These are phyloP conservation scores for Aleiodes alternator DNA, from an alignment of 2,888 invertebrate genomes.

Conservation along the genomic window DNA sequence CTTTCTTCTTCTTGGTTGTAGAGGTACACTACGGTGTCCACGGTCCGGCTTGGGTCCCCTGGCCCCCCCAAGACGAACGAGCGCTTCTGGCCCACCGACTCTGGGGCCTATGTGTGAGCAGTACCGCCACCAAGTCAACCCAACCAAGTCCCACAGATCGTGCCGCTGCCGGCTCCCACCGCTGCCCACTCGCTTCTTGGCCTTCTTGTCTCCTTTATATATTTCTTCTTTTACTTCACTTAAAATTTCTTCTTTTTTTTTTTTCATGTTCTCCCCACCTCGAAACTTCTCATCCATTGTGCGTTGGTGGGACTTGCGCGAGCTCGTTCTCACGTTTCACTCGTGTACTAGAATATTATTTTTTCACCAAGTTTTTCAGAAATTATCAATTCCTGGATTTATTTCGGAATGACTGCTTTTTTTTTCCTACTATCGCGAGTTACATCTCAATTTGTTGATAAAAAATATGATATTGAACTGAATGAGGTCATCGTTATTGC, in stretches of 20 bases:
- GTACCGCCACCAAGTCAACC: conserved; percentile 54
- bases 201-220: conserved; percentile 33
- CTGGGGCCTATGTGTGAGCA: conserved; percentile 44
- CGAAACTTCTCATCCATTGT: neutral
- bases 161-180: conserved; percentile 50
- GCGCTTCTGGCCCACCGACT: conserved; percentile 22
- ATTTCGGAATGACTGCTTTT: too few species aligned
- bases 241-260: conserved; percentile 26
- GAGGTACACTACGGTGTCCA: conserved; percentile 43
- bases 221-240: neutral
- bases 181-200: conserved; percentile 48
- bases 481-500: conserved; percentile 16
- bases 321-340: neutral
- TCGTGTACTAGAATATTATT: neutral
- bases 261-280: neutral
- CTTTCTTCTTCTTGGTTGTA: conserved; percentile 33
- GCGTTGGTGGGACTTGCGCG: conserved; percentile 4
- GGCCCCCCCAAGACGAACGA: conserved; percentile 51
- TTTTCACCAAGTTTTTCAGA: neutral
- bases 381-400: too few species aligned
- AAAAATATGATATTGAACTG: neutral
- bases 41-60: conserved; percentile 53
- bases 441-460: neutral
- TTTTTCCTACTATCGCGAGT: too few species aligned
- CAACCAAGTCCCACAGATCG: conserved; percentile 53